Base-by-base conservation (phyloP, 2,797 vertebrate species). In the Nyctibius grandis region DNA sequence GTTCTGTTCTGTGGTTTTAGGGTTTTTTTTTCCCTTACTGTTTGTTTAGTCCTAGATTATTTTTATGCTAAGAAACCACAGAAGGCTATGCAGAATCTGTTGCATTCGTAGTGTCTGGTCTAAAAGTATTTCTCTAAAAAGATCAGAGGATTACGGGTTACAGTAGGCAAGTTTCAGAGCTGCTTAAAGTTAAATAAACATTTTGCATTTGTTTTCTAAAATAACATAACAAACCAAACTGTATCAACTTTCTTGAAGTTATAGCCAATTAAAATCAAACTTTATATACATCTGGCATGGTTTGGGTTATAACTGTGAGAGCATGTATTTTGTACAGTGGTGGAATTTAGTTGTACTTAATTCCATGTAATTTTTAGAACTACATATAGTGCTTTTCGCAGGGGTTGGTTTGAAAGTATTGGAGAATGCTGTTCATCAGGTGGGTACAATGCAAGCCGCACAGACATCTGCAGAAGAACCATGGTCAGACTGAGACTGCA, bases 41-140 rank as follows among this genome's bases (percentile, higher is more conserved):
- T 91, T 93, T 97, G 85, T 80, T 95, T 88, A 93, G 76, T 63
- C 85, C 25, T 68, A 73, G 73, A 81, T 79, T 92, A 95, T 95
- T 94, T 97, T 97, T 96, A 77, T 15, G 57, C 64, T 80, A 74
- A 65, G 70, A 97, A 96, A 92, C 85, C 91, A 88, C 95, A 95
- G 77, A 92, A 90, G 34, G 50, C 54, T 89, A 80, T 0, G 0
- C 60, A 75, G 73, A 94, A 89, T 75, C 65, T 82, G 70, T 64
- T 89, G 85, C 76, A 88, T 94, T 91, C 76, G 44, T 19, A 68
- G 15, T 77, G 86, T 88, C 79, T 89, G 63, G 76, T 68, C 93
- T 95, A 91, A 91, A 96, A 95, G 22, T 47, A 89, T 85, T 89
- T 79, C 29, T 88, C 91, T 94, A 93, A 96, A 97, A 95, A 95